Percentiles rank a stretch among this genome's conserved stretches.
These are phyloP conservation scores for Rhegmatorhina hoffmannsi DNA, from an alignment of 2,113 vertebrate genomes.

Conservation along the genomic window DNA sequence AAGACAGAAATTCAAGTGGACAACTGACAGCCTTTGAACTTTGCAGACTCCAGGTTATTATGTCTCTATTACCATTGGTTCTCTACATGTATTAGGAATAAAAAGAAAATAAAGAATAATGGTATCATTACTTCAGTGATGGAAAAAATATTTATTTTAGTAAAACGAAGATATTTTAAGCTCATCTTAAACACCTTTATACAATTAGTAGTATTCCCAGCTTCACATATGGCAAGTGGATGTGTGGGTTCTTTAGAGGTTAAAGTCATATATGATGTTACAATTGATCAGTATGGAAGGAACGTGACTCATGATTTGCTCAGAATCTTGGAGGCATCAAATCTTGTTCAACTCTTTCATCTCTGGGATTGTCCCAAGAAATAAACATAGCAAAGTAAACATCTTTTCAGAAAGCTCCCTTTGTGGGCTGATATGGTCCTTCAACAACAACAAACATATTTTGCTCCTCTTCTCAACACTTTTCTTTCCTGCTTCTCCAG, in stretches of 20 bases:
- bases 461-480: not conserved
- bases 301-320: not conserved
- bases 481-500: not conserved
- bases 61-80: accelerated
- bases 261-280: not conserved
- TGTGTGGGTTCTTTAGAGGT: not conserved
- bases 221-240: not conserved
- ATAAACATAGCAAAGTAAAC: not conserved
- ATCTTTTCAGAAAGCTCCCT: not conserved
- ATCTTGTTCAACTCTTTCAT: not conserved
- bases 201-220: not conserved
- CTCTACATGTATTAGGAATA: not conserved
- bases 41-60: not conserved
- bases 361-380: not conserved
- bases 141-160: not conserved
- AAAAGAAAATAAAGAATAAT: not conserved
- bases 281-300: not conserved
- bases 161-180: not conserved
- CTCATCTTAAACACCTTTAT: not conserved
- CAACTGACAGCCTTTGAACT: not conserved
- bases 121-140: not conserved
- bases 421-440: not conserved
- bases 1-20: not conserved
- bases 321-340: not conserved
- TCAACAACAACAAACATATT: not conserved